Conservation (phyloP, 1,140 invertebrate species). For the Papilio machaon region DNA sequence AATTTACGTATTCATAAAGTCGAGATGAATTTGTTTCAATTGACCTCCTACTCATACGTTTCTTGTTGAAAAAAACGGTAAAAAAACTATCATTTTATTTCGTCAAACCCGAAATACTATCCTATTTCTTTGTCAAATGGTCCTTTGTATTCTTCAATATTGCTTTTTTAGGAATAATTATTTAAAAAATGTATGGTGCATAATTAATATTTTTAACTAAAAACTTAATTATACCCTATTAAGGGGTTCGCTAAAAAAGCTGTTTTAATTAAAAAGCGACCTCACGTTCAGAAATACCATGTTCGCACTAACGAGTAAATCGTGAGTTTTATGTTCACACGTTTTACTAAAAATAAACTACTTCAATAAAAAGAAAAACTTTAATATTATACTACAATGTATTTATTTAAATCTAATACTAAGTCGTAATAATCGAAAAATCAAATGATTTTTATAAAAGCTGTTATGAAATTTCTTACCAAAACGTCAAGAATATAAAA, state of each 20-base stretch:
- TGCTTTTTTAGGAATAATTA: not conserved
- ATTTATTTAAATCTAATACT: not conserved
- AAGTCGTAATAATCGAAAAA: not conserved
- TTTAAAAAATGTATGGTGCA: not conserved
- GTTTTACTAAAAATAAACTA: slow-evolving; percentile 3
- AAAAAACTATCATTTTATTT: no score
- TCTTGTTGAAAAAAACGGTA: not conserved
- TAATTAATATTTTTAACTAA: not conserved
- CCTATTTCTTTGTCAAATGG: not conserved
- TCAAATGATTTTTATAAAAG: not conserved
- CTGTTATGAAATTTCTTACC: no score
- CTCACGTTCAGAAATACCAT: slow-evolving; percentile 1
- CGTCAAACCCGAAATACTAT: not conserved
- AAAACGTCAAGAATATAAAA: not conserved
- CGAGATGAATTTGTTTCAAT: not conserved
- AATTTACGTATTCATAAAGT: slow-evolving; percentile 4
- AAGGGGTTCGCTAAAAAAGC: slow-evolving; percentile 17
- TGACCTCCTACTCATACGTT: not conserved
- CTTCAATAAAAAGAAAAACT: not conserved
- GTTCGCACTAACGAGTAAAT: slow-evolving; percentile 13
- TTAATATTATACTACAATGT: not conserved
- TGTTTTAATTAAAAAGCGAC: slow-evolving; percentile 16
- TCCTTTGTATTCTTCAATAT: not conserved
- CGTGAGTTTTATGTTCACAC: slow-evolving; percentile 2
- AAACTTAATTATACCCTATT: not conserved